Conservation (phyloP, 2,888 invertebrate species). For the Pemphredon lugubris region DNA sequence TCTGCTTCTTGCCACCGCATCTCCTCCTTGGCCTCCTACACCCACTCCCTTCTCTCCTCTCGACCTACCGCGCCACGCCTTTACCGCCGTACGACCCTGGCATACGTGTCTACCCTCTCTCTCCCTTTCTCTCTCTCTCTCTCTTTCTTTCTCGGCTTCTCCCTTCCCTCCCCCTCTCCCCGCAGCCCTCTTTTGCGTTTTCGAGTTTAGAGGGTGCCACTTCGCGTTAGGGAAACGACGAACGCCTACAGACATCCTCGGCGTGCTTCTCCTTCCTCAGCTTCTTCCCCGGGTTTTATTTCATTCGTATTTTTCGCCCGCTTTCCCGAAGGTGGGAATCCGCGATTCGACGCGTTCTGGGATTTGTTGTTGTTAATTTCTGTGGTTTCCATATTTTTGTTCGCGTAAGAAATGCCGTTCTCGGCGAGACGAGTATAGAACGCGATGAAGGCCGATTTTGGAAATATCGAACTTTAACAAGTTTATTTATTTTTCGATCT, state of each 20-base stretch:
- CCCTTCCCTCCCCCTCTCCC: neutral
- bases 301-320: neutral
- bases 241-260: constrained; percentile 21
- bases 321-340: no score
- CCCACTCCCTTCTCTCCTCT: neutral
- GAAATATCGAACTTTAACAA: no score
- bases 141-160: neutral
- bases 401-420: no score
- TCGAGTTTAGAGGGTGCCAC: constrained; percentile 65
- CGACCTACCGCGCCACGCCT: neutral
- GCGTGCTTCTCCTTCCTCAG: neutral
- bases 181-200: constrained; percentile 46
- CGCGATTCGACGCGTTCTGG: no score
- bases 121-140: neutral
- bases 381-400: no score
- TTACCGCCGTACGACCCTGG: constrained; percentile 8
- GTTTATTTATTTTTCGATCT: no score
- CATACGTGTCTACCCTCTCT: constrained; percentile 7
- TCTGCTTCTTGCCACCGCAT: constrained; percentile 35
- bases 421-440: no score
- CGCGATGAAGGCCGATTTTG: no score
- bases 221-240: constrained; percentile 59
- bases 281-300: constrained; percentile 11
- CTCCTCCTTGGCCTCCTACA: constrained; percentile 3
- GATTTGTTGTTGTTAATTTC: no score